These are phyloP conservation scores for Ailuropoda melanoleuca DNA, from an alignment of 2,113 vertebrate genomes.

Conservation along the genomic window DNA sequence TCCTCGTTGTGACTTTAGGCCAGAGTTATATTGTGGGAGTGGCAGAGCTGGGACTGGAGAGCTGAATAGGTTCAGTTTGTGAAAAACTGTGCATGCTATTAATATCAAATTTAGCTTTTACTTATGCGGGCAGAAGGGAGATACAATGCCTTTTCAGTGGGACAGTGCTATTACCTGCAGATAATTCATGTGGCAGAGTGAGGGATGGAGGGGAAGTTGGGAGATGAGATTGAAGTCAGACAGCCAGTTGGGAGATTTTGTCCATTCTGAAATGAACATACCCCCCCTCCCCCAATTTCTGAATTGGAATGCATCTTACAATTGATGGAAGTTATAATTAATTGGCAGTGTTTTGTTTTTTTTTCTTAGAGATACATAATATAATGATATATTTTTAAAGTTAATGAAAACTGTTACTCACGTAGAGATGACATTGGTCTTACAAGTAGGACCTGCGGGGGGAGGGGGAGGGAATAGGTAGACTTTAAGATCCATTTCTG, in stretches of 20 bases:
- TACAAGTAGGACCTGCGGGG: neutral
- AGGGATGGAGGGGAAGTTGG: neutral
- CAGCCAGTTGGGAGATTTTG: neutral
- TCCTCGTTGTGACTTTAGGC: neutral
- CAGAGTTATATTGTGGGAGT: neutral
- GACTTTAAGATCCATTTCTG: conserved; percentile 18
- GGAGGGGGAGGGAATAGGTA: neutral
- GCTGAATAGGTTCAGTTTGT: neutral
- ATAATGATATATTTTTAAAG: neutral
- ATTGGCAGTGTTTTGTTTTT: neutral
- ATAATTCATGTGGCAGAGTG: neutral
- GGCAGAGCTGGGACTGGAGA: neutral
- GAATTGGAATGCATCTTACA: neutral
- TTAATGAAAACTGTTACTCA: neutral
- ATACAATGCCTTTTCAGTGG: neutral
- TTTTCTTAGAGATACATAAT: neutral
- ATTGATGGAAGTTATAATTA: neutral
- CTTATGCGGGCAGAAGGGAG: neutral
- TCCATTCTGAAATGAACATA: neutral
- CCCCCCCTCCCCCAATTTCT: neutral
- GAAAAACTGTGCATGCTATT: neutral
- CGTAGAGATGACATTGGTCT: neutral
- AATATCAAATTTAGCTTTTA: neutral
- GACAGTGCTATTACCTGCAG: neutral
- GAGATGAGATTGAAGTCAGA: neutral